Evolutionary conservation across 1,140 invertebrate genomes (phyloP).

Genomic region (Drosophila oshimai): DNA sequence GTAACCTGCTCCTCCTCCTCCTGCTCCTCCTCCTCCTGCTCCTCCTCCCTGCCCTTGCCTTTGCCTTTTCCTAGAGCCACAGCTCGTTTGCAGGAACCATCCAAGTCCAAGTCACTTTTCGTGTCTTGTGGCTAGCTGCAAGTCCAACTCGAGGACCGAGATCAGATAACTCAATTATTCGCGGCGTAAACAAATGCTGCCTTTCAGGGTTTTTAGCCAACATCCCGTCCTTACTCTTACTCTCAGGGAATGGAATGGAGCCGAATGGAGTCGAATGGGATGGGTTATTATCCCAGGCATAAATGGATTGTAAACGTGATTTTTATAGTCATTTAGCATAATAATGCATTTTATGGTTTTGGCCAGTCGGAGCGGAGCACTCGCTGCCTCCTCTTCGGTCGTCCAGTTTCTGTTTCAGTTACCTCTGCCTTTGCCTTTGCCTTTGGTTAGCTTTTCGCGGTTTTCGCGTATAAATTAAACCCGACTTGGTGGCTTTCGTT

Average conservation of each 20-base stretch:
- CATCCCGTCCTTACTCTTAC: constrained; percentile 22
- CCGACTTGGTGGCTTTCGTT: constrained; percentile 42
- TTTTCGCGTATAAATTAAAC: constrained; percentile 52
- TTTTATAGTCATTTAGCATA: constrained; percentile 83
- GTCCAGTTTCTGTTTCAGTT: not conserved
- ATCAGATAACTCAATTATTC: constrained; percentile 83
- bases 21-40: not conserved
- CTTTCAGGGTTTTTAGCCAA: constrained; percentile 65
- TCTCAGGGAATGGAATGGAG: constrained; percentile 9
- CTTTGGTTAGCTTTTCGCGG: constrained; percentile 5
- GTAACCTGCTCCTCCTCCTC: not conserved
- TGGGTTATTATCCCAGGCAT: constrained; percentile 82
- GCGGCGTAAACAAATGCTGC: constrained; percentile 82
- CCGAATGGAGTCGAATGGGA: constrained; percentile 61
- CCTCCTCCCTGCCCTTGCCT: not conserved
- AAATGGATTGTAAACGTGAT: constrained; percentile 83
- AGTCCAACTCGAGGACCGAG: constrained; percentile 32
- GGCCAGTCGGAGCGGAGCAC: constrained; percentile 24
- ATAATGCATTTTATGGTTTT: constrained; percentile 82
- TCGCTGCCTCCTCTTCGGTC: not conserved
- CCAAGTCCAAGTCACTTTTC: constrained; percentile 27
- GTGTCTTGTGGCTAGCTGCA: constrained; percentile 70
- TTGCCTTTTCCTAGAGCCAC: not conserved
- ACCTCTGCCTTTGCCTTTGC: not conserved
- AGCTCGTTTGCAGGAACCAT: constrained; percentile 24